These are phyloP conservation scores for Microcaecilia unicolor DNA, from an alignment of 2,797 vertebrate species.

Conservation along the genomic window DNA sequence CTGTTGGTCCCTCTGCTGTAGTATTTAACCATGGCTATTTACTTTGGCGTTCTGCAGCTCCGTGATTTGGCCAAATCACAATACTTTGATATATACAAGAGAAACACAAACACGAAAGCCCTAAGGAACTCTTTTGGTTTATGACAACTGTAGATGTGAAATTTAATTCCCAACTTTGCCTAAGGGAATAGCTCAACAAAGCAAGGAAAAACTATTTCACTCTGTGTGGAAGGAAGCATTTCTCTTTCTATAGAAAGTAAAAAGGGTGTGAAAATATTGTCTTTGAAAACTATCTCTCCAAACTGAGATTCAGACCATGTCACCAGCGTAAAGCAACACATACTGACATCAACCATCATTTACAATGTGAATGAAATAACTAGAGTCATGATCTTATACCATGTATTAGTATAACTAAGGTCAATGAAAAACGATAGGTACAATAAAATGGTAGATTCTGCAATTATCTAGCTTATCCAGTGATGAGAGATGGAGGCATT, in stretches of 20 bases:
- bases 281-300: constrained; percentile 9
- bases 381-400: too few relatives aligned
- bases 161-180: constrained; percentile 28
- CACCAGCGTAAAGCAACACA: background rate
- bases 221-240: constrained; percentile 4
- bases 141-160: constrained; percentile 46
- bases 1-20: constrained; percentile 37
- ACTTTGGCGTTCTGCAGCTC: constrained; percentile 45
- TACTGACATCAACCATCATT: background rate
- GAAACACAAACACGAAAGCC: constrained; percentile 32
- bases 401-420: too few relatives aligned
- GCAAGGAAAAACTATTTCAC: constrained; percentile 23
- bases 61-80: constrained; percentile 50
- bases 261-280: too few relatives aligned
- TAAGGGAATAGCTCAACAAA: too few relatives aligned
- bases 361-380: too few relatives aligned
- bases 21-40: constrained; percentile 53
- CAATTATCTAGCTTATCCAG: too few relatives aligned
- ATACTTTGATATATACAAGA: constrained; percentile 56
- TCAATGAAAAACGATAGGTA: too few relatives aligned
- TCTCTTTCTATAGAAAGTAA: constrained; percentile 27
- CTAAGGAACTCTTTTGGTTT: constrained; percentile 40
- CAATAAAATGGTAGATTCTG: too few relatives aligned
- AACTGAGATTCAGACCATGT: background rate
- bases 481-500: too few relatives aligned